Evolutionary conservation across 35 echinoderm and acorn worm genomes (phyloP).

Genomic region (Stichopus chloronotus): DNA sequence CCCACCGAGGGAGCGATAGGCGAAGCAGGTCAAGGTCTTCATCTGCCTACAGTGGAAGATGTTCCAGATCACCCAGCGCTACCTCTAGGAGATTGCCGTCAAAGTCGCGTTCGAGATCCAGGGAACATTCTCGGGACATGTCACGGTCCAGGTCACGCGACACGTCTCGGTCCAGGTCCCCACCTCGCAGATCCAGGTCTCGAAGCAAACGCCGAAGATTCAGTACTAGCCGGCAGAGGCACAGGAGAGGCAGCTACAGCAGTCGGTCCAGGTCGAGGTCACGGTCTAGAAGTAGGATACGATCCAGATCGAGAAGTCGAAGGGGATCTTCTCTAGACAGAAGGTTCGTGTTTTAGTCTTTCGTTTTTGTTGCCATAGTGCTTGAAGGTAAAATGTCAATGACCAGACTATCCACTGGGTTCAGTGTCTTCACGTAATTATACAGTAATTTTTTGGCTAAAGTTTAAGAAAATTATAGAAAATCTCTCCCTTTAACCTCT

Average conservation of each 20-base stretch:
- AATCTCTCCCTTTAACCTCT: too few species aligned
- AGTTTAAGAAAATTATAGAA: neutral
- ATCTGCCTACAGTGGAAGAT: neutral
- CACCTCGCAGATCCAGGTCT: neutral
- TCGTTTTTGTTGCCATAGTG: too few species aligned
- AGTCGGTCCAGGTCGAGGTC: constrained; percentile 47
- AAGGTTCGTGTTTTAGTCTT: neutral
- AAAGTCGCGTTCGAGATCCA: constrained; percentile 61
- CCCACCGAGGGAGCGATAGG: neutral
- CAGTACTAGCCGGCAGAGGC: neutral
- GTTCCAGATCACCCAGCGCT: constrained; percentile 1
- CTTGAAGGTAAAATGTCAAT: too few species aligned
- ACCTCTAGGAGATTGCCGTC: constrained; percentile 59
- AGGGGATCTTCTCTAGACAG: neutral
- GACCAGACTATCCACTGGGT: too few species aligned
- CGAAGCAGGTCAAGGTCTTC: constrained; percentile 6
- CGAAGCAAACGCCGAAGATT: neutral
- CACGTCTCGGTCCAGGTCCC: constrained; percentile 36
- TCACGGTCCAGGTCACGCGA: constrained; percentile 53
- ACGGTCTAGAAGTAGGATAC: constrained; percentile 36
- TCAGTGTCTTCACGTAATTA: too few species aligned
- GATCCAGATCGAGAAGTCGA: neutral
- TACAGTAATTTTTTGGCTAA: neutral
- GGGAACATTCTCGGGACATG: neutral
- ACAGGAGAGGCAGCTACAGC: constrained; percentile 22